A percentile compares a stretch with the other conserved stretches of the same genome.
These are phyloP conservation scores for Tiphia femorata DNA, from an alignment of 2,888 invertebrate genomes.

Conservation along the genomic window DNA sequence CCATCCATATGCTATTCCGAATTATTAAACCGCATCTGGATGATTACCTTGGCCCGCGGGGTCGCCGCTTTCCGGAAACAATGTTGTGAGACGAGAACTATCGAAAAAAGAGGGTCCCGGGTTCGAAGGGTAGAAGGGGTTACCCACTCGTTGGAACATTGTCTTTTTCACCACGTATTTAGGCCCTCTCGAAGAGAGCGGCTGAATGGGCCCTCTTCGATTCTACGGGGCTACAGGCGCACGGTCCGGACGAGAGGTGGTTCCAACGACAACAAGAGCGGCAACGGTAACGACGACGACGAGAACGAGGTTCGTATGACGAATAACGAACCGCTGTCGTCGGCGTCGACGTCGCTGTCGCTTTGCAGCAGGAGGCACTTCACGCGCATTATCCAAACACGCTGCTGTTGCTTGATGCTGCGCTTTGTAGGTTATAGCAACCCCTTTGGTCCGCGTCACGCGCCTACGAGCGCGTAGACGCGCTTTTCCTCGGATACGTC, in stretches of 20 bases:
- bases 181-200: conserved; percentile 51
- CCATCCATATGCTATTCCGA: no score
- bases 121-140: conserved; percentile 14
- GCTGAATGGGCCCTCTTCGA: conserved; percentile 53
- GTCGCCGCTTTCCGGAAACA: conserved; percentile 62
- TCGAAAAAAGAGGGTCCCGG: conserved; percentile 38
- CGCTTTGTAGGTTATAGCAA: conserved; percentile 36
- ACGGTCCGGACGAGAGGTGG: no score
- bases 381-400: conserved; percentile 55
- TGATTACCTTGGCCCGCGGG: conserved; percentile 33
- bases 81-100: conserved; percentile 63
- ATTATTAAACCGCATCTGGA: conserved; percentile 47
- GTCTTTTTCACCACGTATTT: conserved; percentile 48
- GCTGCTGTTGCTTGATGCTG: no score
- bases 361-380: conserved; percentile 46
- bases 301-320: not conserved
- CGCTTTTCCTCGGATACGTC: conserved; percentile 9
- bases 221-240: conserved; percentile 30
- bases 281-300: conserved; percentile 8
- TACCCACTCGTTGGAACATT: conserved; percentile 19
- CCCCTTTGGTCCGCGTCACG: conserved; percentile 13
- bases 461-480: conserved; percentile 6
- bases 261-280: no score
- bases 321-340: conserved; percentile 13
- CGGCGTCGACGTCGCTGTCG: no score